Evolutionary conservation across 35 echinoderm and acorn worm species (phyloP), one percentile per base, ranked within the genome.

Genomic region (Apostichopus californicus): DNA sequence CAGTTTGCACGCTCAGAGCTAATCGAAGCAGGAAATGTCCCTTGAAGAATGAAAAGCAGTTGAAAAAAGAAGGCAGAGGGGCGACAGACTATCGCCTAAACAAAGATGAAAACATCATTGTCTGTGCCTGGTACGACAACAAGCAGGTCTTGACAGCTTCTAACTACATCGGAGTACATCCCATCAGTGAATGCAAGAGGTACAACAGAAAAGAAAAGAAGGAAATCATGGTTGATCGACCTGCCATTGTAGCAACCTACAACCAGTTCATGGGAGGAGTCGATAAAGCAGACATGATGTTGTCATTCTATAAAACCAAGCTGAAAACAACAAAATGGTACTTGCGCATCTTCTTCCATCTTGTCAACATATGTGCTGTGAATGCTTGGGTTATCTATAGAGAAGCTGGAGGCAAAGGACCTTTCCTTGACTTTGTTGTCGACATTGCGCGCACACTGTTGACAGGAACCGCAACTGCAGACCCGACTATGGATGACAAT

Each of bases 291-390:
- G 83, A 56, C 20, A 86, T 86, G 55, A 60, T 60, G 54, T 60
- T 86, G 83, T 54, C 81, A 56, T 54, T 85, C 1, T 86, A 23
- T 86, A 57, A 24, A 57, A 59, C 55, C 55, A 86, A 86, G 55
- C 83, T 60, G 54, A 86, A 86, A 65, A 14, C 55, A 60, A 86
- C 55, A 65, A 86, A 86, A 65, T 86, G 83, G 81, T 85, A 85
- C 46, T 56, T 57, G 21, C 14, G 83, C 2, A 86, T 86, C 55
- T 20, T 86, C 55, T 86, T 86, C 59, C 83, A 86, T 20, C 56
- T 85, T 56, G 46, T 56, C 56, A 59, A 85, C 56, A 56, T 55
- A 55, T 54, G 46, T 85, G 81, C 56, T 85, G 81, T 56, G 8
- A 85, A 85, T 85, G 46, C 81, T 55, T 85, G 81, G 81, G 52